Base-by-base conservation (phyloP, 1,140 invertebrate species). In the Pemphigus obesinymphae region DNA sequence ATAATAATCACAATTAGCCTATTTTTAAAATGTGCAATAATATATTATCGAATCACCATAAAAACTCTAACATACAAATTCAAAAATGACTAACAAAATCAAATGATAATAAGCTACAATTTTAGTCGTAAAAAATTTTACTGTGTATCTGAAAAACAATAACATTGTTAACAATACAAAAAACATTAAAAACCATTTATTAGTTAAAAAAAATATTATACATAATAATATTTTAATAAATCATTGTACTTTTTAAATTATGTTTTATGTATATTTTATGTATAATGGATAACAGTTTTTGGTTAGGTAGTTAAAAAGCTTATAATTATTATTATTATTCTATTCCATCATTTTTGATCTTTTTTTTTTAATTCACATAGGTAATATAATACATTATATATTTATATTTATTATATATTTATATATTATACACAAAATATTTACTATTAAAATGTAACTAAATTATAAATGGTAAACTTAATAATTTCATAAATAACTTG, bases 301-400 rank as follows among this genome's bases (percentile, higher is more conserved):
- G 11, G 3, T 68, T 23, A 40, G n/a, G n/a, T n/a, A n/a, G n/a
- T 66, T 66, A 40, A 68, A 40, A 68, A n/a, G 29, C 37, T 63
- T n/a, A n/a, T n/a, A n/a, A n/a, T 50, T 53, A 11, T 43, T 20
- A n/a, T n/a, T n/a, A 70, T 48, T 72, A 72, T 72, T 17, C 70
- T 72, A 72, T 72, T 72, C 70, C 48, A 43, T 72, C 70, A 31
- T 48, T 72, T 48, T 29, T 72, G 26, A 43, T 70, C 10, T 17
- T 29, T 61, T 61, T 45, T 11, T 11, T 45, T 45, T 6, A 45
- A 45, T 45, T 45, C 43, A 1, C 43, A 11, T 45, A n/a, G n/a
- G n/a, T n/a, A n/a, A n/a, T n/a, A 50, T 50, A 68, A 37, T 68
- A 37, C 63, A 23, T n/a, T n/a, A n/a, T n/a, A n/a, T n/a, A n/a